Conservation (phyloP, 2,797 vertebrate genomes). For the Prunella strophiata region DNA sequence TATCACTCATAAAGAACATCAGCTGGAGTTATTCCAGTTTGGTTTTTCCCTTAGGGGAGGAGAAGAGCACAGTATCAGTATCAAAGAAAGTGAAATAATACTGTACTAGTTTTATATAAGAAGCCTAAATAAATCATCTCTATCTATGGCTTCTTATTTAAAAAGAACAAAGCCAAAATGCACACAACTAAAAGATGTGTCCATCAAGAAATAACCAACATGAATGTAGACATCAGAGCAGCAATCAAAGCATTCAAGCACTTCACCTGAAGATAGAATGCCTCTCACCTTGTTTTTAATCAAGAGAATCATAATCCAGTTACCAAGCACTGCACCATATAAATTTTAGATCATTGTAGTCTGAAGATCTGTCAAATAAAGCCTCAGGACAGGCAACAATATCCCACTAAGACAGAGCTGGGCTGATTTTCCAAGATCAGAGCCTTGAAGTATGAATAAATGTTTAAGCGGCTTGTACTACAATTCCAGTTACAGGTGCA, state of each 20-base stretch:
- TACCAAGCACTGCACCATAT: not conserved
- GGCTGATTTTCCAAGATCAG: not conserved
- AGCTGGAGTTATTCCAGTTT: not conserved
- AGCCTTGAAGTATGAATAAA: not conserved
- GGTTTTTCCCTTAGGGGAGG: not conserved
- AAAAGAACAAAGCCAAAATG: not conserved
- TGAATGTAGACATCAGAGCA: not conserved
- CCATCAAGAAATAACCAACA: not conserved
- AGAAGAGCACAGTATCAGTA: not conserved
- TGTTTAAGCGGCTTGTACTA: not conserved
- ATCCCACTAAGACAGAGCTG: not conserved
- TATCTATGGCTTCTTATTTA: not conserved
- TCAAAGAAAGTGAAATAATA: not conserved
- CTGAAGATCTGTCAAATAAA: not conserved
- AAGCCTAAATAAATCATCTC: not conserved
- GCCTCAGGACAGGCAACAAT: not conserved
- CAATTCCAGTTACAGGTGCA: not conserved
- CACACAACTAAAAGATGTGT: rapidly evolving
- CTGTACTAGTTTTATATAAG: not conserved
- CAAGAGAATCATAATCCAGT: not conserved
- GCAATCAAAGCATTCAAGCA: not conserved
- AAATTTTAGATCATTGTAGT: not conserved
- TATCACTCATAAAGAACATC: not conserved
- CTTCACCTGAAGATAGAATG: not conserved
- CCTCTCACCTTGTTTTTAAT: not conserved